These are phyloP conservation scores for Achroia grisella DNA, from an alignment of 1,140 invertebrate genomes.

Conservation along the genomic window DNA sequence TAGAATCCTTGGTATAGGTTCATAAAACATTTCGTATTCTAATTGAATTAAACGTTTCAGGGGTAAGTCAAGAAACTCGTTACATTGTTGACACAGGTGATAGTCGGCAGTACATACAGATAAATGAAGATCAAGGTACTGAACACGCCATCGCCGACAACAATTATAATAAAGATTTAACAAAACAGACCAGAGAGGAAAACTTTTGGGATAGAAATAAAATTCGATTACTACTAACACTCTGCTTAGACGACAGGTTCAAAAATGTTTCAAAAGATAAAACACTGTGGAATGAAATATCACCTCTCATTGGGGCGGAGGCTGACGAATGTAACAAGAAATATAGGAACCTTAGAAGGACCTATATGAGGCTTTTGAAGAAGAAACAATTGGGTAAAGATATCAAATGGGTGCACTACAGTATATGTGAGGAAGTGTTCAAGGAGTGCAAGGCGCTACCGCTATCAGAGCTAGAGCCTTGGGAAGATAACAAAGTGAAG, in stretches of 20 bases:
- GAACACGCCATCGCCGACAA: constrained; percentile 8
- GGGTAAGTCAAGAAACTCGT: constrained; percentile 42
- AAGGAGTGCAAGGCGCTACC: constrained; percentile 49
- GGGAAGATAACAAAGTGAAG: constrained; percentile 52
- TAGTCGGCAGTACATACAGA: constrained; percentile 45
- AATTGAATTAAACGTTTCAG: constrained; percentile 15
- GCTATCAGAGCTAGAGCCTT: constrained; percentile 38
- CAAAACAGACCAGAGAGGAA: constrained; percentile 24
- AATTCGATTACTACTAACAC: constrained; percentile 41
- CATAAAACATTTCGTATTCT: not conserved
- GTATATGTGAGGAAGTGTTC: constrained; percentile 53
- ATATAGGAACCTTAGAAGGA: constrained; percentile 48
- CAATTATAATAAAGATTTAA: constrained; percentile 21
- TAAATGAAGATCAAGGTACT: constrained; percentile 24
- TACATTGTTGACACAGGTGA: constrained; percentile 44
- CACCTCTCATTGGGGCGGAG: constrained; percentile 33
- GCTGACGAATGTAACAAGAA: constrained; percentile 54
- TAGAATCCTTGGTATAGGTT: not conserved
- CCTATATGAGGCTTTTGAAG: constrained; percentile 52
- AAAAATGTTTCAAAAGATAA: constrained; percentile 37
- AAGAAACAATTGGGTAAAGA: constrained; percentile 55
- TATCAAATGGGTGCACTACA: constrained; percentile 59
- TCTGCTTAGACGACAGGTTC: constrained; percentile 45
- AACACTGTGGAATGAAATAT: constrained; percentile 48
- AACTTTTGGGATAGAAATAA: constrained; percentile 58